phyloP scores from a whole-genome alignment of 2,113 vertebrate genomes.

The Rhineura floridana region DNA sequence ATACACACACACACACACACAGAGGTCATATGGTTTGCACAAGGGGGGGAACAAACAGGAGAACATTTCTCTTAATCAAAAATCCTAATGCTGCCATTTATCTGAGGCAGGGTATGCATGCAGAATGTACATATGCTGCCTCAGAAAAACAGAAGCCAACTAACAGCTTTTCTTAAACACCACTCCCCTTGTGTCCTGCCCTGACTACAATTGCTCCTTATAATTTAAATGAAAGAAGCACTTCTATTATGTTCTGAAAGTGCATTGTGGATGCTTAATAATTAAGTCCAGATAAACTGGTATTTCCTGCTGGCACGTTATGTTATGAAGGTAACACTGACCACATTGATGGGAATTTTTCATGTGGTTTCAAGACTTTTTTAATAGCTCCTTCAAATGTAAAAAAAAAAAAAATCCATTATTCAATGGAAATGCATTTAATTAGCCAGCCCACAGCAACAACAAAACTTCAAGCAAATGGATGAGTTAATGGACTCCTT shows the following conservation, averaged over 20 bases:
- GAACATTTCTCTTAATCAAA: neutral
- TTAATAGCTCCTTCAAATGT: conserved; percentile 7
- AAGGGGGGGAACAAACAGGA: neutral
- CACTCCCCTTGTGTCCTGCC: conserved; percentile 2
- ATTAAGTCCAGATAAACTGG: conserved; percentile 24
- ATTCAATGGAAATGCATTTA: conserved; percentile 23
- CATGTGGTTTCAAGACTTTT: conserved; percentile 4
- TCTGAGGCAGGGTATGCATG: neutral
- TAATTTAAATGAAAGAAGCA: conserved; percentile 25
- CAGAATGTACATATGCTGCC: neutral
- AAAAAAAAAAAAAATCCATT: conserved; percentile 2
- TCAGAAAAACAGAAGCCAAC: neutral
- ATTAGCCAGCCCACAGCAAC: neutral
- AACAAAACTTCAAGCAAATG: neutral
- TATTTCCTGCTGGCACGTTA: conserved; percentile 16
- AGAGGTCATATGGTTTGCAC: neutral
- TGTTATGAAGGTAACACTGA: neutral
- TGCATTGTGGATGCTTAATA: conserved; percentile 24
- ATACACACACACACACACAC: neutral
- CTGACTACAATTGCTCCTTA: conserved; percentile 13
- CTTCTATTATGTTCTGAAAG: conserved; percentile 18
- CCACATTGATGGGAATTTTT: neutral
- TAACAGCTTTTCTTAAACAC: neutral
- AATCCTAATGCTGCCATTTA: neutral
- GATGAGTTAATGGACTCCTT: conserved; percentile 25